Evolutionary conservation across 2,888 invertebrate genomes (phyloP).

Genomic region (Cephus spinipes): DNA sequence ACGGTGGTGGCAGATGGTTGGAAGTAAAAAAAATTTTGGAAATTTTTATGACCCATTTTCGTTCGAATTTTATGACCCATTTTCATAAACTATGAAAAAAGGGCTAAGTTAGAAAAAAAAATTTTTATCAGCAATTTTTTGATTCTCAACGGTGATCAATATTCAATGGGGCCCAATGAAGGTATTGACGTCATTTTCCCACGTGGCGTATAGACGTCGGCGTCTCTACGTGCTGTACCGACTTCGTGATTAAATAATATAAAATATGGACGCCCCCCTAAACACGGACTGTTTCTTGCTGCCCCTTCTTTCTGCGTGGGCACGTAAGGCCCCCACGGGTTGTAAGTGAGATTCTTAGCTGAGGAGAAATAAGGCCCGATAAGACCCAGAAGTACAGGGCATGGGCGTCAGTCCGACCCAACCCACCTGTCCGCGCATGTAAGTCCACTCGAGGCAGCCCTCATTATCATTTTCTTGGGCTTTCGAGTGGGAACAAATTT

Average conservation of each 20-base stretch:
- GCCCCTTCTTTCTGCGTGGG: slow-evolving; percentile 5
- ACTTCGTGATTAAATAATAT: slow-evolving; percentile 19
- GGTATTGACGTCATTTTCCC: not conserved
- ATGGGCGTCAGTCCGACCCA: slow-evolving; percentile 19
- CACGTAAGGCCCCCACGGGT: slow-evolving; percentile 13
- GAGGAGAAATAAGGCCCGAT: slow-evolving; percentile 5
- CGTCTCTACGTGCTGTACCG: not conserved
- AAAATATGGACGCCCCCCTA: slow-evolving; percentile 23
- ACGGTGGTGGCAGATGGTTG: not conserved
- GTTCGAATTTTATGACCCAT: not conserved
- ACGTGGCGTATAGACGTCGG: not conserved
- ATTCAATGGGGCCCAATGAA: not conserved
- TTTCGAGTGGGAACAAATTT: not conserved
- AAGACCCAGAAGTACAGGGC: slow-evolving; percentile 17
- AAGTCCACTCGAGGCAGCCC: slow-evolving; percentile 13
- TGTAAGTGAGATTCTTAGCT: slow-evolving; percentile 14
- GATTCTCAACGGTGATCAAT: not conserved
- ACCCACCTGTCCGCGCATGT: slow-evolving; percentile 22
- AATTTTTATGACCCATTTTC: not conserved
- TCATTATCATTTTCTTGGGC: slow-evolving; percentile 4
- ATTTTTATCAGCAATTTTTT: not conserved
- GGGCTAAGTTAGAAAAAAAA: not conserved
- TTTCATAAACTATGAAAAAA: not conserved
- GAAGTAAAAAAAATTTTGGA: not conserved
- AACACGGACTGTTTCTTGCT: slow-evolving; percentile 15